Evolutionary conservation across 2,797 vertebrate species (phyloP).

Genomic region (Alfaro cultratus): DNA sequence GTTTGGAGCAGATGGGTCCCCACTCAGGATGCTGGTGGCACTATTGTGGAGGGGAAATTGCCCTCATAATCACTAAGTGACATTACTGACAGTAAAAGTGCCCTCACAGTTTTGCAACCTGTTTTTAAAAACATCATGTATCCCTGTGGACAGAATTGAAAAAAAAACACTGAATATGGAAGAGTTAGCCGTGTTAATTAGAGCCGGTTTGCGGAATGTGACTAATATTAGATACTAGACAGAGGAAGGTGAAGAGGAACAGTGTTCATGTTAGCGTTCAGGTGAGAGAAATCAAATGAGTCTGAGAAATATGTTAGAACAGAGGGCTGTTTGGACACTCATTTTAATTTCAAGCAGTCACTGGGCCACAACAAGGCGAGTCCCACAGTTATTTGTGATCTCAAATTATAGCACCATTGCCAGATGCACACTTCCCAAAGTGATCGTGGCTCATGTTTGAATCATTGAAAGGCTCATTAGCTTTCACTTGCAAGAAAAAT

Average conservation of each 20-base stretch:
- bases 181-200: conserved; percentile 35
- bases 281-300: conserved; percentile 18
- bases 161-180: conserved; percentile 11
- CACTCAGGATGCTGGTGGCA: conserved; percentile 44
- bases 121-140: conserved; percentile 36
- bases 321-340: conserved; percentile 19
- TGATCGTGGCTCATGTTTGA: conserved; percentile 14
- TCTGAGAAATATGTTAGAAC: conserved; percentile 32
- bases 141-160: conserved; percentile 5
- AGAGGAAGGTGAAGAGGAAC: conserved; percentile 8
- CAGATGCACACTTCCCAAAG: conserved; percentile 25
- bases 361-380: conserved; percentile 34
- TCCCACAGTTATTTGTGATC: conserved; percentile 36
- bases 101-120: conserved; percentile 6
- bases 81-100: conserved; percentile 44
- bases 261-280: background rate
- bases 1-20: conserved; percentile 46
- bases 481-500: conserved; percentile 35
- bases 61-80: conserved; percentile 37
- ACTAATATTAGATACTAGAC: conserved; percentile 4
- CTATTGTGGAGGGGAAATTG: conserved; percentile 35
- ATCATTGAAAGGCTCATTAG: conserved; percentile 32
- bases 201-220: conserved; percentile 34
- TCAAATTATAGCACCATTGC: conserved; percentile 36
- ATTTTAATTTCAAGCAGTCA: conserved; percentile 45